phyloP scores from a whole-genome alignment of 2,113 vertebrate genomes.

The Paradisaea rubra region DNA sequence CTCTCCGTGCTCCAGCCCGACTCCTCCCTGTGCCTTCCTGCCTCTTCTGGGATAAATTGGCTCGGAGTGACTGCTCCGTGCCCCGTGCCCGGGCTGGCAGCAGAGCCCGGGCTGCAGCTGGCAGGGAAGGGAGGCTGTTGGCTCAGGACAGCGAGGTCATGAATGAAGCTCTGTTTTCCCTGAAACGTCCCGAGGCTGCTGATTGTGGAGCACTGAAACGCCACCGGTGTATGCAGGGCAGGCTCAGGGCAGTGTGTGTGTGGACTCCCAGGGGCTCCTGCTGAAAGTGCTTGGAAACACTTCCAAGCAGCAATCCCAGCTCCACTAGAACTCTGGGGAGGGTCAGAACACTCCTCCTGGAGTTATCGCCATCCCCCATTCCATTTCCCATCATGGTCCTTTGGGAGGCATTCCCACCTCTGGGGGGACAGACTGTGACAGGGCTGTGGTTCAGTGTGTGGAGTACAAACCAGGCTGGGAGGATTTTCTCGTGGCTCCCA shows the following conservation, averaged over 20 bases:
- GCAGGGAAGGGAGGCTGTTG: not conserved
- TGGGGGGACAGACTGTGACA: not conserved
- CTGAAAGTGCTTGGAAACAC: not conserved
- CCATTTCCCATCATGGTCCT: not conserved
- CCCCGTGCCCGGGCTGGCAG: not conserved
- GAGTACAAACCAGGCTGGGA: not conserved
- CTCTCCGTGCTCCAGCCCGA: not conserved
- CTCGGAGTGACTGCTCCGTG: not conserved
- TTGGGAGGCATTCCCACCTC: not conserved
- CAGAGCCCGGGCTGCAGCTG: not conserved
- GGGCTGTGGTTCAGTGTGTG: not conserved
- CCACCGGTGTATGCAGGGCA: rapidly evolving
- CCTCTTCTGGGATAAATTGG: not conserved
- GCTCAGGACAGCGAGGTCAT: not conserved
- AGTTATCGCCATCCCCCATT: not conserved
- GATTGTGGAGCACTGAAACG: not conserved
- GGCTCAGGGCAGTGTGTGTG: not conserved
- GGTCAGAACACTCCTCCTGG: not conserved
- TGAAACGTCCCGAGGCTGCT: not conserved
- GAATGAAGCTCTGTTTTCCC: constrained; percentile 6
- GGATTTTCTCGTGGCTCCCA: not conserved
- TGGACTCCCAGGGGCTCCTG: not conserved
- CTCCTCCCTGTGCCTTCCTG: not conserved
- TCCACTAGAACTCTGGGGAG: not conserved
- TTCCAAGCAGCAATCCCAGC: not conserved